These are phyloP conservation scores for Papilio aristodemus DNA, from an alignment of 1,140 invertebrate species.

Conservation along the genomic window DNA sequence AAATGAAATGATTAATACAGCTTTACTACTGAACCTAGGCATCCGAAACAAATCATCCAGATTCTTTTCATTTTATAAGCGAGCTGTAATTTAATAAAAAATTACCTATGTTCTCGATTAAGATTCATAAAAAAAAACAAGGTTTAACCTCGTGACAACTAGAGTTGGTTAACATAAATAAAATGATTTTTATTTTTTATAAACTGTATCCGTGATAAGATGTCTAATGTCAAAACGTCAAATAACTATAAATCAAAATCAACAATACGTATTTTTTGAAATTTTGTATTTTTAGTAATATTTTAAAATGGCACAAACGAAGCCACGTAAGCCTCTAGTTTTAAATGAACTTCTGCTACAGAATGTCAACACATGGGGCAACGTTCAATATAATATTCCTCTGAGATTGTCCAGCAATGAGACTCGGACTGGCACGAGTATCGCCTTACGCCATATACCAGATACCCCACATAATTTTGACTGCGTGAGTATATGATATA, in stretches of 20 bases:
- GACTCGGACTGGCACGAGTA: constrained; percentile 60
- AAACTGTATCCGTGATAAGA: too few relatives aligned
- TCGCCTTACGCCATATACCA: constrained; percentile 70
- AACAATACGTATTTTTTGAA: constrained; percentile 35
- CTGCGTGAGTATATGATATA: constrained; percentile 56
- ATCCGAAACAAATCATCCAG: too few relatives aligned
- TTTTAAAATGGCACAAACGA: constrained; percentile 46
- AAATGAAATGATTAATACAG: too few relatives aligned
- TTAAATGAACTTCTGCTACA: constrained; percentile 65
- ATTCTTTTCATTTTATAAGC: too few relatives aligned
- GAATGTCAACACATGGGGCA: constrained; percentile 76
- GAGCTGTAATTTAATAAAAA: too few relatives aligned
- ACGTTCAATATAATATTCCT: constrained; percentile 75
- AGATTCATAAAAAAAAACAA: too few relatives aligned
- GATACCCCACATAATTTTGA: constrained; percentile 63
- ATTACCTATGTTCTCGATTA: too few relatives aligned
- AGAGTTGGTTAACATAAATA: too few relatives aligned
- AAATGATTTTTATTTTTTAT: too few relatives aligned
- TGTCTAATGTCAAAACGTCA: constrained; percentile 2
- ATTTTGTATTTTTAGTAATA: constrained; percentile 32
- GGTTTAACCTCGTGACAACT: too few relatives aligned
- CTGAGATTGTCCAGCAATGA: constrained; percentile 67
- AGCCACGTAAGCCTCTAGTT: constrained; percentile 45
- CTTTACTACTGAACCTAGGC: too few relatives aligned
- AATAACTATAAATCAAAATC: constrained; percentile 3